Evolutionary conservation across 2,113 vertebrate genomes (phyloP), one percentile per base, ranked within the genome.

Genomic region (Plectropomus leopardus): DNA sequence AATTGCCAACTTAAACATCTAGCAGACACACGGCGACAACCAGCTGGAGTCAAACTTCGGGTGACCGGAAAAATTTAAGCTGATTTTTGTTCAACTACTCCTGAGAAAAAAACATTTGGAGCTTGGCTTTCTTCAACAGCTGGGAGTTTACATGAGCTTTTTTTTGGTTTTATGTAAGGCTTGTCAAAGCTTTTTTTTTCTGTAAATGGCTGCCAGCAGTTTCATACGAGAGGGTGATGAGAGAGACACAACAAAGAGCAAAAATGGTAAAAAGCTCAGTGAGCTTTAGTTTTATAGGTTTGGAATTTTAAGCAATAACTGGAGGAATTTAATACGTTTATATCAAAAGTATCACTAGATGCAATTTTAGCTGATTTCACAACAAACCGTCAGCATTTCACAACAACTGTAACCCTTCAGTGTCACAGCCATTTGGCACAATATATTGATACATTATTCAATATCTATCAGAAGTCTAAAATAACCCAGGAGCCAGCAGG

Each of bases 361-460:
- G 15, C 17, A 14, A 24, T 45, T 81, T 70, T 34, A 74, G 66
- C 59, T 30, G 2, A 50, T 66, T 71, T 61, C 71, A 81, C 57
- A 77, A 76, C 14, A 34, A 26, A 58, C 44, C 51, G 36, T 42
- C 67, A 9, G 68, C 32, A 60, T 83, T 68, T 77, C 15, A 80
- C 48, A 83, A 45, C 32, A 77, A 55, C 42, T 48, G 3, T 10
- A 75, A 72, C 40, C 59, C 9, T 72, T 70, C 21, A 17, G 48
- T 13, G n/a, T 64, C 69, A 79, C 79, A 72, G 66, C 83, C 58
- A 83, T 92, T 92, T 92, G 93, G 88, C 90, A 92, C 89, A 81
- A 34, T 61, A 61, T 70, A 73, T 34, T 61, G 19, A 76, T 69
- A 69, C 14, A 81, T 60, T 72, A 61, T 51, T 78, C 13, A 64